Conservation (phyloP, 2,888 invertebrate genomes). For the Antheraea yamamai region DNA sequence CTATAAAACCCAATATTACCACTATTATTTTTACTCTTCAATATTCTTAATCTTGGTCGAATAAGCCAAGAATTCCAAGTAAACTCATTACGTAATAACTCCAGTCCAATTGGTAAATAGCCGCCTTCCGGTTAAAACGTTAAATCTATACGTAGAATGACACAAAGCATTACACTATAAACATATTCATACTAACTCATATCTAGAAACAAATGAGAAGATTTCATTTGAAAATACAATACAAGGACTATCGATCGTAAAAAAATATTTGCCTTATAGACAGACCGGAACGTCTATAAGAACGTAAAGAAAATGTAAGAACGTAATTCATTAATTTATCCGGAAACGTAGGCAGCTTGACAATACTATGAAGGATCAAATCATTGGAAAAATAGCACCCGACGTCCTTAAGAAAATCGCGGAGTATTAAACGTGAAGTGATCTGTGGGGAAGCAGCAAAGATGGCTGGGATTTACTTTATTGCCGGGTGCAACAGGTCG, state of each 20-base stretch:
- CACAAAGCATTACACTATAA: background rate
- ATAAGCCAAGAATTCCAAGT: background rate
- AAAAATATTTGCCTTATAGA: too few relatives aligned
- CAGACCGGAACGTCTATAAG: too few relatives aligned
- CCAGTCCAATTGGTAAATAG: constrained; percentile 4
- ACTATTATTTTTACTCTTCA: background rate
- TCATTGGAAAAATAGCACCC: background rate
- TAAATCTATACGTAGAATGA: background rate
- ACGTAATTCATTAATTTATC: background rate
- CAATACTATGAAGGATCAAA: background rate
- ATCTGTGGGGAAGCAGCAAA: constrained; percentile 39
- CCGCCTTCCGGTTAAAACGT: background rate
- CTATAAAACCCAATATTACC: background rate
- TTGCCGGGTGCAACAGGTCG: constrained; percentile 78
- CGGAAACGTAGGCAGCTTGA: background rate
- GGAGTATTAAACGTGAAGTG: constrained; percentile 1
- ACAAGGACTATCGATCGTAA: too few relatives aligned
- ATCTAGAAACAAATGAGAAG: background rate
- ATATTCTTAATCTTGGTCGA: background rate
- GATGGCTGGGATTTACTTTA: constrained; percentile 70
- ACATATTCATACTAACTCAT: background rate
- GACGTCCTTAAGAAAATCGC: constrained; percentile 10
- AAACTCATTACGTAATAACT: background rate
- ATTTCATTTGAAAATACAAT: background rate
- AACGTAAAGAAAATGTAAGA: background rate